Conservation (phyloP, 2,888 invertebrate species). For the Drosophila planitibia region DNA sequence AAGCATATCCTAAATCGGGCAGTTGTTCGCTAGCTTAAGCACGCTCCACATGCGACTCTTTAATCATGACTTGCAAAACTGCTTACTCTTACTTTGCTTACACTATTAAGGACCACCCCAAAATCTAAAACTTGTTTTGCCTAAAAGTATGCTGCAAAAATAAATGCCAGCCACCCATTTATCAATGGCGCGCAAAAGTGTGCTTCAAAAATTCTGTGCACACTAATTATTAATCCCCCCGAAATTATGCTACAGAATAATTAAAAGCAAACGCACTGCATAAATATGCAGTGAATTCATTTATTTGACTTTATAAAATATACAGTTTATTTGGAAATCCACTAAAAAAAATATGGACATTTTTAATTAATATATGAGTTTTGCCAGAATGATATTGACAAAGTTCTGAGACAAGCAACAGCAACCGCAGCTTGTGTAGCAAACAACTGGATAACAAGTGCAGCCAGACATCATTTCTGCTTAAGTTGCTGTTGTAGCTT, state of each 20-base stretch:
- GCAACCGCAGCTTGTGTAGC: neutral
- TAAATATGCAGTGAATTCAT: constrained; percentile 2
- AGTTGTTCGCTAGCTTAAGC: neutral
- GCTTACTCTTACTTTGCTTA: neutral
- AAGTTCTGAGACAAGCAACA: neutral
- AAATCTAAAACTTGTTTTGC: neutral
- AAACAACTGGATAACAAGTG: neutral
- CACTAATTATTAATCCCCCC: neutral
- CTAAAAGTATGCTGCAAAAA: constrained; percentile 8
- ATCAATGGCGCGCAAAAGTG: neutral
- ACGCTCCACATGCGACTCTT: neutral
- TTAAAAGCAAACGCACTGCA: neutral
- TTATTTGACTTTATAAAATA: neutral
- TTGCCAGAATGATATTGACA: neutral
- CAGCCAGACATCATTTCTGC: neutral
- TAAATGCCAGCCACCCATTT: rapidly evolving
- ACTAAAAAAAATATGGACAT: neutral
- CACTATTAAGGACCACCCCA: constrained; percentile 8
- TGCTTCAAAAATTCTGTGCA: neutral
- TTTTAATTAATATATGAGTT: neutral
- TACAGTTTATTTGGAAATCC: neutral
- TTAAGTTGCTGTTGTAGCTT: neutral
- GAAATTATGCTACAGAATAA: constrained; percentile 8
- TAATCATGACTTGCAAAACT: neutral
- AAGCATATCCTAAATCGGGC: neutral